Percentiles rank a stretch among this genome's conserved stretches.
Evolutionary conservation across 2,113 vertebrate genomes (phyloP).

Genomic region (Girardinichthys multiradiatus): DNA sequence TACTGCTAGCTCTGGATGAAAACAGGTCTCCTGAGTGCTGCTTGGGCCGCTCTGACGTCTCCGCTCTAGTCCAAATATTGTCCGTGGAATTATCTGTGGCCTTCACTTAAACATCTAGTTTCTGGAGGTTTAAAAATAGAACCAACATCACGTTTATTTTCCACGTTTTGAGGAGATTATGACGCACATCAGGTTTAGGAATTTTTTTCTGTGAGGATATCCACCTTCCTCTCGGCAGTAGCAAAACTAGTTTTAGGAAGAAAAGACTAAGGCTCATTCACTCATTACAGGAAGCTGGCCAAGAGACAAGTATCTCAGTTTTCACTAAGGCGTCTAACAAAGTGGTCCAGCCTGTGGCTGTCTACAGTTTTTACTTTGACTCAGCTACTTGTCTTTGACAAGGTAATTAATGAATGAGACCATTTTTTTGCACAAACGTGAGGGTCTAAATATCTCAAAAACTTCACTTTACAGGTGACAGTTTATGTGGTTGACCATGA

Average conservation of each 20-base stretch:
- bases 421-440: constrained; percentile 9
- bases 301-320: constrained; percentile 49
- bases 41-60: constrained; percentile 31
- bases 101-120: constrained; percentile 10
- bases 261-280: constrained; percentile 26
- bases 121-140: constrained; percentile 17
- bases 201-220: constrained; percentile 14
- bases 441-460: constrained; percentile 1
- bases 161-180: constrained; percentile 25
- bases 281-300: constrained; percentile 49
- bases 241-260: constrained; percentile 48
- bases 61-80: constrained; percentile 31
- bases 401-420: constrained; percentile 22
- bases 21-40: constrained; percentile 48
- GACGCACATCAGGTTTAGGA: constrained; percentile 27
- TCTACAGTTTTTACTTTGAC: constrained; percentile 28
- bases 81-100: constrained; percentile 14
- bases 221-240: constrained; percentile 20
- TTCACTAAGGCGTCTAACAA: constrained; percentile 46
- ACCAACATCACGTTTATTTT: constrained; percentile 32
- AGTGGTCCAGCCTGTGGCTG: constrained; percentile 42
- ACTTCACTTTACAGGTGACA: neutral
- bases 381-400: constrained; percentile 31
- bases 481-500: neutral
- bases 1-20: constrained; percentile 43